Evolutionary conservation across 2,113 vertebrate genomes (phyloP).

Genomic region (Oxyura jamaicensis): DNA sequence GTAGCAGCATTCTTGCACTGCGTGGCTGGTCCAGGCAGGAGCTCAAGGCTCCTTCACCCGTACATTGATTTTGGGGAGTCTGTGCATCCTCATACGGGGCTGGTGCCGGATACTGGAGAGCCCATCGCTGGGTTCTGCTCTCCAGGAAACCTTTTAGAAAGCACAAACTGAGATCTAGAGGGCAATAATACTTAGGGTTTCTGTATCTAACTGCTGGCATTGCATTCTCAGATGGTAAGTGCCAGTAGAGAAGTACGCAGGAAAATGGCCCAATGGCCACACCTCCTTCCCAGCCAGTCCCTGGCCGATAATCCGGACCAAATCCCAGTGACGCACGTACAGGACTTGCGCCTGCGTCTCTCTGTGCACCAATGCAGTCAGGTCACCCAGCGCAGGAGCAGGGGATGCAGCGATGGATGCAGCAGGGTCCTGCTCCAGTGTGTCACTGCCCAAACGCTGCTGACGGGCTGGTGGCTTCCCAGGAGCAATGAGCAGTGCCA

Average conservation of each 20-base stretch:
- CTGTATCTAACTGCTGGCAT: neutral
- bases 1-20: neutral
- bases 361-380: neutral
- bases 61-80: neutral
- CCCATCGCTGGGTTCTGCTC: neutral
- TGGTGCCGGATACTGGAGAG: neutral
- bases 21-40: neutral
- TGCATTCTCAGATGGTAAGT: neutral
- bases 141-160: neutral
- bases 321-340: fast-evolving
- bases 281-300: neutral
- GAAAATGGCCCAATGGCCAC: neutral
- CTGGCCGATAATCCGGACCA: neutral
- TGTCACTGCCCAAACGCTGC: neutral
- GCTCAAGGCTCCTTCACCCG: neutral
- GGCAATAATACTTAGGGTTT: neutral
- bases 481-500: neutral
- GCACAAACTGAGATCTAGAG: neutral
- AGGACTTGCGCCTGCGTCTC: neutral
- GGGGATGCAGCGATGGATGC: neutral
- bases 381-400: neutral
- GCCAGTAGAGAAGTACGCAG: neutral
- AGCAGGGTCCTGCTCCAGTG: neutral
- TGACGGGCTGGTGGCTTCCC: neutral
- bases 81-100: neutral